Evolutionary conservation across 2,113 vertebrate species (phyloP).

Genomic region (Dicentrarchus labrax): DNA sequence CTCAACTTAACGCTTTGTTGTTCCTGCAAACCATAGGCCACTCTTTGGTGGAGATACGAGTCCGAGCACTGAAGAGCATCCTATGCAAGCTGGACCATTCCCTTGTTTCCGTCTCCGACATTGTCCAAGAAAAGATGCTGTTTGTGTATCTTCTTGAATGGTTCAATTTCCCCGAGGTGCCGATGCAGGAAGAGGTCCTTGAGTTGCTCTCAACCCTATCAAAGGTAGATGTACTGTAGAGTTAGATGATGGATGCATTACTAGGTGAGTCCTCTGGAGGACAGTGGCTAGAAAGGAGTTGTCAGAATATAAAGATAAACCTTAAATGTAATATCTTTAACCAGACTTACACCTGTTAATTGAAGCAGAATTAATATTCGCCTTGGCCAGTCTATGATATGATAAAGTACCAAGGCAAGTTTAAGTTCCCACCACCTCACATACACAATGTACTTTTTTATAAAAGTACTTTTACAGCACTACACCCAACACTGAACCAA

Average conservation of each 20-base stretch:
- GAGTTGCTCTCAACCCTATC: constrained; percentile 86
- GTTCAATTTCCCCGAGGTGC: constrained; percentile 94
- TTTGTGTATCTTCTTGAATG: constrained; percentile 90
- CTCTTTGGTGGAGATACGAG: constrained; percentile 91
- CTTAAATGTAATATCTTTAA: background rate
- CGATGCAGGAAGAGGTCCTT: constrained; percentile 90
- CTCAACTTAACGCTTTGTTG: background rate
- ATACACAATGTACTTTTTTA: background rate
- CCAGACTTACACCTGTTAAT: background rate
- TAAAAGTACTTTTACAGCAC: background rate
- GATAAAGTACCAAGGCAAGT: background rate
- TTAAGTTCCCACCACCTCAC: no score
- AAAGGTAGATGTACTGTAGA: constrained; percentile 83
- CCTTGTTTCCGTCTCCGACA: constrained; percentile 86
- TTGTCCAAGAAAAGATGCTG: constrained; percentile 89
- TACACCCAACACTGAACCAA: background rate
- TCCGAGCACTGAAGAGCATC: constrained; percentile 89
- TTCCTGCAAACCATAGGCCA: constrained; percentile 84
- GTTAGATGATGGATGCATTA: background rate
- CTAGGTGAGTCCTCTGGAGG: background rate
- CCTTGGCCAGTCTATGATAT: background rate
- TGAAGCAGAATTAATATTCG: background rate
- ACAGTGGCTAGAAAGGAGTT: background rate
- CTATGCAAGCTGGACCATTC: constrained; percentile 90
- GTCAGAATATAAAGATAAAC: background rate